phyloP scores from a whole-genome alignment of 2,113 vertebrate species.

The Ophthalmolycus amberensis region DNA sequence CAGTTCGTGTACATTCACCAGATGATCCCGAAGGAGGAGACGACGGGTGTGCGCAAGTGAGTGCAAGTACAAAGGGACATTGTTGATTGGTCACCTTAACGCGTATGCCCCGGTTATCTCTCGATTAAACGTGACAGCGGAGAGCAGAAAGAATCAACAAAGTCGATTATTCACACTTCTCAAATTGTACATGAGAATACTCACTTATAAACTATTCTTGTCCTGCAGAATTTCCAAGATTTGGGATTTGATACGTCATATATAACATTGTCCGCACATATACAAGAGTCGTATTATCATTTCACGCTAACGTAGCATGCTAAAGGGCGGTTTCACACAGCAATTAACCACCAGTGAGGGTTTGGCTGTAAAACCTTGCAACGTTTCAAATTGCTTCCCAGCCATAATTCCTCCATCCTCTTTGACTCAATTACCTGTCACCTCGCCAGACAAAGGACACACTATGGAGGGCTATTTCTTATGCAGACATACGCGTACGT shows the following conservation, averaged over 20 bases:
- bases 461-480: constrained; percentile 48
- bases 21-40: constrained; percentile 54
- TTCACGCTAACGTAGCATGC: constrained; percentile 20
- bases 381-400: constrained; percentile 75
- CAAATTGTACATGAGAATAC: background rate
- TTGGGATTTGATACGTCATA: background rate
- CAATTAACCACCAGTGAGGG: constrained; percentile 74
- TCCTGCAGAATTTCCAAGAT: background rate
- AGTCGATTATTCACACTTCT: background rate
- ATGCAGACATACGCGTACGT: constrained; percentile 53
- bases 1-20: constrained; percentile 69
- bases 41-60: constrained; percentile 28
- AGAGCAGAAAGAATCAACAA: background rate
- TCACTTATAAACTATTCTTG: background rate
- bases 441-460: constrained; percentile 67
- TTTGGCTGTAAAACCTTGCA: constrained; percentile 66
- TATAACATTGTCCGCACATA: constrained; percentile 4
- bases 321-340: constrained; percentile 59
- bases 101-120: background rate
- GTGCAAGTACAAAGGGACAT: constrained; percentile 27
- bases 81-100: constrained; percentile 11
- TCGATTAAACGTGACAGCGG: background rate
- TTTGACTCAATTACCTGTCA: constrained; percentile 77
- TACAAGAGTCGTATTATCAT: constrained; percentile 38
- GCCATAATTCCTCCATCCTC: constrained; percentile 73